Base-by-base conservation (phyloP, 2,888 invertebrate species). In the Thereva unica region DNA sequence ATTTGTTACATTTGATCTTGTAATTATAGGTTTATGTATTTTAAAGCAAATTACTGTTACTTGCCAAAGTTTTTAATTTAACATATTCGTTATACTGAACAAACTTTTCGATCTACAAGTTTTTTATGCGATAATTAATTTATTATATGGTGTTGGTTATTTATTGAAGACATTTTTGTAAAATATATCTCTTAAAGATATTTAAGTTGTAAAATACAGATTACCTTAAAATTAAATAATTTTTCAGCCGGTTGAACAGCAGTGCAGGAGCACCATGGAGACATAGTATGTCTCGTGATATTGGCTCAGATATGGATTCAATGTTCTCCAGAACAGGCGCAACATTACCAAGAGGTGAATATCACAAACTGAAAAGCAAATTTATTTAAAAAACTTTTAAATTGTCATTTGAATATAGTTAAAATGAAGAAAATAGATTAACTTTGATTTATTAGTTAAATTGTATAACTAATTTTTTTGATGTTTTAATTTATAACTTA, bases 241-340 rank as follows among this genome's bases (percentile, higher is more conserved):
- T 68, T 74, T 74, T 71, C 74, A 80, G 80, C 71, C 79, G 80
- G 64, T 75, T 80, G 65, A 78, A 77, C 67, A 78, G 74, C 68
- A 72, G 72, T 65, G 57, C 71, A 40, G 71, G 72, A 64, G 76
- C 79, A 85, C 78, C 80, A 47, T 87, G 89, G 87, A 82, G 87
- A 69, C 84, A 86, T 70, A 86, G 85, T 75, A 82, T 85, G 72
- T 85, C 85, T 71, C 86, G 90, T 74, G 90, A 90, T 77, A 78
- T 89, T 77, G 86, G 87, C 75, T 85, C 87, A 56, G 89, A 90
- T 76, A 87, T 89, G 81, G 89, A 90, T 76, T 87, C 87, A 67
- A 88, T 89, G 82, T 89, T 89, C 83, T 86, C 84, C 77, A 85
- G 82, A 71, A 78, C 81, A 38, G 79, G 80, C 72, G 80, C 84